phyloP scores from a whole-genome alignment of 1,140 invertebrate species.

The Drosophila yakuba region DNA sequence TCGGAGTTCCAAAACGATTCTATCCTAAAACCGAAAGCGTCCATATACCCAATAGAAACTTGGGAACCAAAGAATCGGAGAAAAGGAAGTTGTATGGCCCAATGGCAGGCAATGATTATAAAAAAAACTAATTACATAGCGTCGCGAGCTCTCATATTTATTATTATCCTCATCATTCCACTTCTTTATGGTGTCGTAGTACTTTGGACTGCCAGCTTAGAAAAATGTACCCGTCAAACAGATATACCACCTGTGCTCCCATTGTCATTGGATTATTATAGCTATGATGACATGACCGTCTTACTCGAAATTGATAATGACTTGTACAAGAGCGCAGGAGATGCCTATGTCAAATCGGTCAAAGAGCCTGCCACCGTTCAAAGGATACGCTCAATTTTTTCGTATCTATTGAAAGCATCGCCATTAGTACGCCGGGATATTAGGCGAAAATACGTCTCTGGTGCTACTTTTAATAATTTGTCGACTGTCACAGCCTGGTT shows the following conservation, averaged over 20 bases:
- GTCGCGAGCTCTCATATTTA: background rate
- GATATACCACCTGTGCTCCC: background rate
- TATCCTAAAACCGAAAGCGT: background rate
- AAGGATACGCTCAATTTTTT: background rate
- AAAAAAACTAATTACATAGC: conserved; percentile 10
- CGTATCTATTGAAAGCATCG: background rate
- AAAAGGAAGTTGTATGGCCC: background rate
- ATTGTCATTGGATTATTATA: background rate
- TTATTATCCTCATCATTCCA: conserved; percentile 17
- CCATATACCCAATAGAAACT: background rate
- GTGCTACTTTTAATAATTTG: background rate
- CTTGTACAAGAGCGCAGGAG: background rate
- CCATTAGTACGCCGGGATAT: conserved; percentile 15
- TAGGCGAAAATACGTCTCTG: background rate
- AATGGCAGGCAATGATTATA: conserved; percentile 11
- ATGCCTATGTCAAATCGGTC: background rate
- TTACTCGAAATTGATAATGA: background rate
- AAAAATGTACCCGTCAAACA: background rate
- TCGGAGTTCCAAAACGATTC: background rate
- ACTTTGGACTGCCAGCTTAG: background rate
- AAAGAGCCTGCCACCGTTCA: background rate
- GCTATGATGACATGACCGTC: background rate
- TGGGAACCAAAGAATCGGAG: background rate
- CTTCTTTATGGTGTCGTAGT: background rate
- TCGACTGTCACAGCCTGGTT: conserved; percentile 85